phyloP scores from a whole-genome alignment of 2,797 vertebrate species.

The Bothrops alternatus region DNA sequence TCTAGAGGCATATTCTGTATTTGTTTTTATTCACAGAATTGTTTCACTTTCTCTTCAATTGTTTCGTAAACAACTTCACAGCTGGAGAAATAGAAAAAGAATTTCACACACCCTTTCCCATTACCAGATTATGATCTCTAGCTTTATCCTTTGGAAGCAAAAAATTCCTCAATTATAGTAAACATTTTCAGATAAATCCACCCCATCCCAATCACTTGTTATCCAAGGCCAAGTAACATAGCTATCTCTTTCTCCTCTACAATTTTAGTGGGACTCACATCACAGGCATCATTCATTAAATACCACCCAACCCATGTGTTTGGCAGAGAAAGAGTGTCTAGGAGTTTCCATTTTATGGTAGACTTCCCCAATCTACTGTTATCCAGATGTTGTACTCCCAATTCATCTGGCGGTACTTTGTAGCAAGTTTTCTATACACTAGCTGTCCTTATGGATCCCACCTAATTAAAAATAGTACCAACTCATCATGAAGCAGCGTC shows the following conservation, averaged over 20 bases:
- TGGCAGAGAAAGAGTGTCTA: neutral
- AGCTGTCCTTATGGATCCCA: neutral
- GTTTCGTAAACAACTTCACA: constrained; percentile 1
- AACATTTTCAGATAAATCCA: neutral
- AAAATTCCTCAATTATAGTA: neutral
- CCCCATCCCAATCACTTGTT: neutral
- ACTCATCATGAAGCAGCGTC: neutral
- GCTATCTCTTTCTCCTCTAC: neutral
- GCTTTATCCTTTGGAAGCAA: neutral
- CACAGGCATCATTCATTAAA: neutral
- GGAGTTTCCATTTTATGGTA: neutral
- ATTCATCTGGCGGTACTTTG: neutral
- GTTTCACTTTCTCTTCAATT: neutral
- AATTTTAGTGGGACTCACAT: rapidly evolving
- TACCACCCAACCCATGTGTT: neutral
- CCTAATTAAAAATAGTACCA: neutral
- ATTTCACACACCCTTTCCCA: neutral
- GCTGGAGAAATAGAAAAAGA: constrained; percentile 1
- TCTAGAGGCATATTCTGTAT: neutral
- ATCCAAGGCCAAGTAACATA: neutral
- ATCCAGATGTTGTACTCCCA: neutral
- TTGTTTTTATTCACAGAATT: constrained; percentile 1
- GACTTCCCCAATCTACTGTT: no score
- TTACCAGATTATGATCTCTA: neutral
- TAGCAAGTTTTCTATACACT: neutral